Percentiles rank a stretch among this genome's conserved stretches.
These are phyloP conservation scores for Teleogryllus occipitalis DNA, from an alignment of 1,140 invertebrate species.

Conservation along the genomic window DNA sequence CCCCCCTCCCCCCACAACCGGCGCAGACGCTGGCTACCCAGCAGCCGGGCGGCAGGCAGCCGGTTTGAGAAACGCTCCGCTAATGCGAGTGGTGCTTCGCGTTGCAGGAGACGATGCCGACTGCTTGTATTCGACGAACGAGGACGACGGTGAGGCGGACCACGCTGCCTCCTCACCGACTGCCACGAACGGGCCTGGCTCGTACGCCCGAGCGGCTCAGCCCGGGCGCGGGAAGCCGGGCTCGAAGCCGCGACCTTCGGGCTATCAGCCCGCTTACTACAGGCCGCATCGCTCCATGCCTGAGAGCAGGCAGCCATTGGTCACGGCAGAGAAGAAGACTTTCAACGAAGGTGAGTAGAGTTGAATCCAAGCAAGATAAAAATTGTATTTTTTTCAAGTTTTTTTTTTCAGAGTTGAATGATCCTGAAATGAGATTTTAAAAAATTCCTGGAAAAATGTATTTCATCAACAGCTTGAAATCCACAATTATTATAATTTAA, in stretches of 20 bases:
- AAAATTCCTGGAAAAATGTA: no score
- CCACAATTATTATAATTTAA: no score
- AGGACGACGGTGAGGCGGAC: constrained; percentile 18
- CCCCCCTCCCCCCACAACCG: background rate
- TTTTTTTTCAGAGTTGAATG: no score
- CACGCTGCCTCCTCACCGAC: constrained; percentile 14
- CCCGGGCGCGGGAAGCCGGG: constrained; percentile 7
- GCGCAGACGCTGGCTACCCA: no score
- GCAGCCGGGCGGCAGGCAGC: background rate
- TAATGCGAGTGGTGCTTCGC: background rate
- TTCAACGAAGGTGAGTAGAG: constrained; percentile 20
- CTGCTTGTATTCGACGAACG: constrained; percentile 13
- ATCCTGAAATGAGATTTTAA: no score
- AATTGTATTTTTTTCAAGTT: no score
- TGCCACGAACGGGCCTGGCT: background rate
- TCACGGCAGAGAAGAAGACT: constrained; percentile 21
- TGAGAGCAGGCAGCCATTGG: constrained; percentile 16
- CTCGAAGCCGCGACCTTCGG: background rate
- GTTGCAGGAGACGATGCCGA: constrained; percentile 19
- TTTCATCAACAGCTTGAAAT: no score
- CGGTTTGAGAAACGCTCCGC: background rate
- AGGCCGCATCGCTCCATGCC: constrained; percentile 9
- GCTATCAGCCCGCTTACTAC: background rate
- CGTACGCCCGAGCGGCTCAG: constrained; percentile 14
- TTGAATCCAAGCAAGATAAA: no score